Base-by-base conservation (phyloP, 2,888 invertebrate species). In the Quadroppia sp. region DNA sequence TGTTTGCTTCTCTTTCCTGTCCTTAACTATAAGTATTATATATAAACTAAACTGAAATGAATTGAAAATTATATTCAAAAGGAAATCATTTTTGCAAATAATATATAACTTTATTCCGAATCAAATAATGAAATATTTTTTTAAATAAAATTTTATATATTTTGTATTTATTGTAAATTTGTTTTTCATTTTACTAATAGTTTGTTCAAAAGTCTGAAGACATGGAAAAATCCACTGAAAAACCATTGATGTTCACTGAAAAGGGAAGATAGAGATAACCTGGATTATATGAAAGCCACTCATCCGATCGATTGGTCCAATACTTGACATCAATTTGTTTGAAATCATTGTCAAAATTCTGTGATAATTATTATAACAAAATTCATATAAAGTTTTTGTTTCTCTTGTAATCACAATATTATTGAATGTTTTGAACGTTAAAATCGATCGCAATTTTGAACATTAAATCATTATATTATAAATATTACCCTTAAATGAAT, bases 201-300 rank as follows among this genome's bases (percentile, higher is more conserved):
- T 59, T 59, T 20, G 11, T 67, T 40, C 40, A 40, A 4, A 23
- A 67, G n/a, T 67, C 23, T 23, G 67, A 67, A 40, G 67, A 67
- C 36, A 20, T 67, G n/a, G 67, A 67, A 42, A 40, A 23, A 20
- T 17, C 20, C 20, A 32, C 20, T 40, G 67, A 67, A 32, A 67
- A 67, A 20, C 40, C 36, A 42, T 17, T 40, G 11, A 67, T 67
- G 67, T 36, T 67, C 1, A 61, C 15, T 13, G 9, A 61, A 20
- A 23, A 23, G 42, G 67, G 20, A 23, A 67, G 13, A 67, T 28
- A 56, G 11, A 56, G 4, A 50, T 40, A 67, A 36, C 15, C 2
- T 28, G 13, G 28, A 25, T n/a, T 48, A 15, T 48, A 56, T 7
- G 23, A 6, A 2, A 56, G 17, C 40, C 40, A 67, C 36, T 67